phyloP scores from a whole-genome alignment of 2,888 invertebrate genomes.

The Tethea ocularis region DNA sequence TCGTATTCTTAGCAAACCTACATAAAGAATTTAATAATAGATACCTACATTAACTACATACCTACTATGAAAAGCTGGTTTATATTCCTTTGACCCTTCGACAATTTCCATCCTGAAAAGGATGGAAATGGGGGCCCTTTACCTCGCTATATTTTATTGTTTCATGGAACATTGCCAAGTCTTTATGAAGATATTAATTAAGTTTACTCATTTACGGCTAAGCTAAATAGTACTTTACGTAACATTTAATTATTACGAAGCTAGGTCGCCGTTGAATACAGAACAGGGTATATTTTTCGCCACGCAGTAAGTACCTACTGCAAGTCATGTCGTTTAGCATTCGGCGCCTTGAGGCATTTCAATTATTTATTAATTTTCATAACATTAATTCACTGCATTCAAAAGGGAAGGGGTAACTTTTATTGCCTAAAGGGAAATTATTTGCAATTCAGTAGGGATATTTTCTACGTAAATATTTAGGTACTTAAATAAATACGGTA shows the following conservation, averaged over 20 bases:
- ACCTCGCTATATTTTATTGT: constrained; percentile 57
- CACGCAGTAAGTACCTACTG: constrained; percentile 29
- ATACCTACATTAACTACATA: no score
- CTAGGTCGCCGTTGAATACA: constrained; percentile 43
- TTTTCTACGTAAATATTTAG: constrained; percentile 17
- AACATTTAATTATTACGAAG: constrained; percentile 47
- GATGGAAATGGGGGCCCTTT: constrained; percentile 47
- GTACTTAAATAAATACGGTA: background rate
- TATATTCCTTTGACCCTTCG: constrained; percentile 16
- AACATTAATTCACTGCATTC: constrained; percentile 39
- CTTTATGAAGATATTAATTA: constrained; percentile 67
- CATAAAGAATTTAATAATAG: no score
- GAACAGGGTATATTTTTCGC: constrained; percentile 40
- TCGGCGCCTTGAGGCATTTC: constrained; percentile 45
- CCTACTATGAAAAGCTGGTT: no score
- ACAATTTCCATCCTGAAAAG: constrained; percentile 17
- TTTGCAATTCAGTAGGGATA: constrained; percentile 36
- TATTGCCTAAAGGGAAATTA: constrained; percentile 36
- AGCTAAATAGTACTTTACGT: constrained; percentile 41
- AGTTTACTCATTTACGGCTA: constrained; percentile 58
- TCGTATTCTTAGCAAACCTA: no score
- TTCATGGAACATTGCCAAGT: constrained; percentile 55
- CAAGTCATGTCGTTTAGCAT: constrained; percentile 32
- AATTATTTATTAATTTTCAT: constrained; percentile 55
- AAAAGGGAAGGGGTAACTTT: constrained; percentile 35